Base-by-base conservation (phyloP, 2,113 vertebrate genomes). In the Blennius ocellaris region DNA sequence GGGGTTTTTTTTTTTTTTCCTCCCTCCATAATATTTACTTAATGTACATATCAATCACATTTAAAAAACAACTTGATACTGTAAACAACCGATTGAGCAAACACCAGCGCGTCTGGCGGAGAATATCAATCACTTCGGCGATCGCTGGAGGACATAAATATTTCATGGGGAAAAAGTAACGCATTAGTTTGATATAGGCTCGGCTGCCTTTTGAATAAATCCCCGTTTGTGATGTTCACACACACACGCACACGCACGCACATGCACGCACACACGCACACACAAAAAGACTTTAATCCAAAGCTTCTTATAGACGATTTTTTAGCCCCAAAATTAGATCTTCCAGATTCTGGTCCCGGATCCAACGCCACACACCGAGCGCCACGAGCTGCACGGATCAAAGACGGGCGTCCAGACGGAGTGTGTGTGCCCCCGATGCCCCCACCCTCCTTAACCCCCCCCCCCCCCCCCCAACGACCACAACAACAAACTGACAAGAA, bases 231-330 rank as follows among this genome's bases (percentile, higher is more conserved):
- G 70, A 66, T 38, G 48, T 52, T 53, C 64, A 68, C 71, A 63
- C 60, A 52, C 56, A 44, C 10, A 36, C 16, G 21, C 69, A 52
- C 54, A 59, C 50, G 49, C 55, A 51, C 55, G 59, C 17, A 8
- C 57, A 55, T 41, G 60, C 49, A 30, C 58, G 69, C 56, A 57
- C 69, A 60, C 60, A 66, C 39, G 49, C 63, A 52, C 40, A 12
- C 3, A 12, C 50, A 67, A 63, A 66, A 64, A 87, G 77, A 84
- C 78, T 87, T 89, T 90, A 80, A 93, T 85, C 83, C 87, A 91
- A 87, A 85, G 82, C 87, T 64, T 80, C 85, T 89, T 84, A 85
- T 8, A 16, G 67, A 67, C 59, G 77, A 78, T 88, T 86, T 90
- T 84, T 87, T 43, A 58, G 53, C 70, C 67, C 67, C 43, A 66